Base-by-base conservation (phyloP, 2,113 vertebrate species). In the Irena cyanogastra region DNA sequence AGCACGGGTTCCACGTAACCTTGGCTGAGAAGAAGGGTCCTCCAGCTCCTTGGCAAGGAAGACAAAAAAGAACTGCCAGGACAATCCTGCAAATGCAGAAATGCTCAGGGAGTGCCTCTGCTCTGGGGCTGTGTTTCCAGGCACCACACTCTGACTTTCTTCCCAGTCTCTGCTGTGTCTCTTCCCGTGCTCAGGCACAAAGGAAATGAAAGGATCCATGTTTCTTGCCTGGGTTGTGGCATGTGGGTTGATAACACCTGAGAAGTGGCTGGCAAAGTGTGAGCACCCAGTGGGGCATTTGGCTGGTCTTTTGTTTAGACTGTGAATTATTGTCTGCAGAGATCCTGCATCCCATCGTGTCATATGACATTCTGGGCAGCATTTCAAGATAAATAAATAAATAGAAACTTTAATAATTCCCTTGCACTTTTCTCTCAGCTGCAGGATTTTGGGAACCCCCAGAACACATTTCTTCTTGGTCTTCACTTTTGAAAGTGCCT, bases 341-440 rank as follows among this genome's bases (percentile, higher is more conserved):
- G 50, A 80, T 83, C 53, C 87, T 93, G 56, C 77, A 61, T 85
- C 70, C 59, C 30, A 8, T 64, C 0, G 0, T 83, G 70, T 68
- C 26, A 1, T n/a, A 4, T 33, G 79, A 83, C 60, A 21, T 53
- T 93, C 80, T 79, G 76, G 92, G 88, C 93, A 81, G 41, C 61
- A 26, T 49, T 90, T 83, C 85, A 95, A 71, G 80, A 27, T n/a
- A 96, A 92, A 93, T 83, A 94, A 94, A 87, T 78, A 71, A 89
- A 82, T 35, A 88, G 68, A 35, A 78, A 37, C 17, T 45, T 56
- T 64, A 90, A 92, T 71, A 81, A 92, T 93, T 89, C 41, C 53
- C 49, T 87, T 75, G 52, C 49, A 78, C 64, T 95, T 83, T 86
- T 47, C 59, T 81, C 60, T 80, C 52, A 75, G 79, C 68, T 93